phyloP scores from a whole-genome alignment of 2,113 vertebrate genomes.

The Bufo gargarizans region DNA sequence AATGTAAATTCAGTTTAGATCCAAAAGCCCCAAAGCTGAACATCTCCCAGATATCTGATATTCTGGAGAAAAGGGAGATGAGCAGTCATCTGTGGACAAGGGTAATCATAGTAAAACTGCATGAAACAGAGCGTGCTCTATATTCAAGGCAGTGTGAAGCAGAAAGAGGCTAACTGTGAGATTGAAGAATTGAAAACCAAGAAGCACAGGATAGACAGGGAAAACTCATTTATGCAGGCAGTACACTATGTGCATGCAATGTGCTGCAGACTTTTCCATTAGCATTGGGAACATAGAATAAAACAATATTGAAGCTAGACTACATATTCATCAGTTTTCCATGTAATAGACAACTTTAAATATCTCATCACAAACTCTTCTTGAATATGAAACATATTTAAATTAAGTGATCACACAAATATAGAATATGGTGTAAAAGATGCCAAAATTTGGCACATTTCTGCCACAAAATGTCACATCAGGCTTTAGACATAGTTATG shows the following conservation, averaged over 20 bases:
- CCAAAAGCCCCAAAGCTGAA: constrained; percentile 33
- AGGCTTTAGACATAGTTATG: too few relatives aligned
- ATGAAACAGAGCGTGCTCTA: constrained; percentile 57
- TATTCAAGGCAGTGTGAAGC: constrained; percentile 57
- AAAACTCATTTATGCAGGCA: constrained; percentile 43
- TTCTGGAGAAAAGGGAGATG: constrained; percentile 51
- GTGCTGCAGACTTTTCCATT: background rate
- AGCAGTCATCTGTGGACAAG: constrained; percentile 57
- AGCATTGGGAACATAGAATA: constrained; percentile 6
- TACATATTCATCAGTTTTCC: background rate
- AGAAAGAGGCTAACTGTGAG: constrained; percentile 56
- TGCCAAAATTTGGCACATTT: too few relatives aligned
- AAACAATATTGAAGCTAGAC: background rate
- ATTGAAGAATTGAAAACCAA: constrained; percentile 55
- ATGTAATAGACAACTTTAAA: background rate
- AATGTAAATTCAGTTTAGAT: constrained; percentile 44
- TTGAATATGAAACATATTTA: background rate
- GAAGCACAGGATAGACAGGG: constrained; percentile 28
- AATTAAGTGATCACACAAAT: background rate
- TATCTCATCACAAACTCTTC: background rate
- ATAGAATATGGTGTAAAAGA: background rate
- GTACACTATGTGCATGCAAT: constrained; percentile 18
- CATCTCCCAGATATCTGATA: constrained; percentile 49
- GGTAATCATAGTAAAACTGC: constrained; percentile 59
- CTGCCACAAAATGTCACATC: too few relatives aligned